phyloP scores from a whole-genome alignment of 2,113 vertebrate genomes.

The Merops nubicus region DNA sequence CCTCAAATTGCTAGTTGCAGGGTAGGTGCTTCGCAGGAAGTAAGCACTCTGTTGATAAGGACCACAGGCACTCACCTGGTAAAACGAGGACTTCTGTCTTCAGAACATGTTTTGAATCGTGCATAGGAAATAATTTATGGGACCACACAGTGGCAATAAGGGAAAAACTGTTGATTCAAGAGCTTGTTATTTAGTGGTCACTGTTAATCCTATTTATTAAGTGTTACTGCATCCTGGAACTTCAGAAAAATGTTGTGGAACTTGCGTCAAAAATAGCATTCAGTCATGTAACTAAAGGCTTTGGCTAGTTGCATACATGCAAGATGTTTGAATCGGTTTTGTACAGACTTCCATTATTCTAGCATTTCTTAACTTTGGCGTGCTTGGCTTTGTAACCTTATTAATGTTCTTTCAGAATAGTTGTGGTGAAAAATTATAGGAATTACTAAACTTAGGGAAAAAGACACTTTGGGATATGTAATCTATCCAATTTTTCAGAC shows the following conservation, averaged over 20 bases:
- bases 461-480: slow-evolving; percentile 6
- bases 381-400: background rate
- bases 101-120: background rate
- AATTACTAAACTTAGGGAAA: slow-evolving; percentile 36
- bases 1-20: background rate
- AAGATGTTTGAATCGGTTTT: background rate
- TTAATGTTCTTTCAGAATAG: background rate
- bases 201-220: background rate
- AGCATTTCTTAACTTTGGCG: background rate
- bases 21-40: background rate
- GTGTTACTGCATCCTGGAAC: background rate
- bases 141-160: background rate
- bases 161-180: background rate
- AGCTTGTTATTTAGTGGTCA: background rate
- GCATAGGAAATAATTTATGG: background rate
- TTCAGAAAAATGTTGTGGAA: background rate
- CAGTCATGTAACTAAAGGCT: background rate
- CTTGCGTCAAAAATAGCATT: background rate
- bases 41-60: background rate
- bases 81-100: background rate
- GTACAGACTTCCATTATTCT: background rate
- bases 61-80: background rate
- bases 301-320: background rate
- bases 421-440: slow-evolving; percentile 40
- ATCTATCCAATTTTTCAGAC: slow-evolving; percentile 43